Percentiles rank a stretch among this genome's conserved stretches.
These are phyloP conservation scores for Phallusia fumigata DNA, from an alignment of 23 tunicate species.

Conservation along the genomic window DNA sequence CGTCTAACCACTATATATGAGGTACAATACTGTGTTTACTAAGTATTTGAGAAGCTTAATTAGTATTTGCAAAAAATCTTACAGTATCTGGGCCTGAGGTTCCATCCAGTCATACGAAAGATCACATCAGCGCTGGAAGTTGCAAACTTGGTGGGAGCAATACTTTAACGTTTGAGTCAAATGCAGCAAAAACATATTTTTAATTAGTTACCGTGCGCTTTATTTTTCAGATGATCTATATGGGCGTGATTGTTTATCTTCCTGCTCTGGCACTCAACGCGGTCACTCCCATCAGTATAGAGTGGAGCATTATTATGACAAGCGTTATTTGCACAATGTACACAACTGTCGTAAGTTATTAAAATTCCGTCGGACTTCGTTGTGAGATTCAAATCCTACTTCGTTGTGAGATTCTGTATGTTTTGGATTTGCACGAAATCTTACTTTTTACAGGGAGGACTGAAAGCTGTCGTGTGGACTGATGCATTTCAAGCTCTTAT, in stretches of 20 bases:
- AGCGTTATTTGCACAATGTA: constrained; percentile 66
- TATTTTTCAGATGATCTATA: constrained; percentile 26
- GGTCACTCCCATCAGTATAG: constrained; percentile 49
- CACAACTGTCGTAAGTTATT: constrained; percentile 40
- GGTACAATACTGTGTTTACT: constrained; percentile 11
- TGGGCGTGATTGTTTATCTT: constrained; percentile 56
- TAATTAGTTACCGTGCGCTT: too few relatives aligned
- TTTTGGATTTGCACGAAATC: not conserved
- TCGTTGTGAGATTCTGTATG: not conserved
- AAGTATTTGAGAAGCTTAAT: not conserved
- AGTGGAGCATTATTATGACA: constrained; percentile 51
- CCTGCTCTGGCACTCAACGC: constrained; percentile 70
- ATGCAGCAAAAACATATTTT: too few relatives aligned
- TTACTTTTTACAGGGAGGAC: constrained; percentile 32
- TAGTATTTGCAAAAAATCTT: too few relatives aligned
- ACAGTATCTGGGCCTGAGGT: constrained; percentile 65
- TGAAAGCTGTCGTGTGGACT: constrained; percentile 55
- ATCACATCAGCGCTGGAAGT: constrained; percentile 47
- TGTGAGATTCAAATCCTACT: not conserved
- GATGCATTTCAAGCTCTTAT: constrained; percentile 34
- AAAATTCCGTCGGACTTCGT: not conserved
- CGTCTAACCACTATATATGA: constrained; percentile 44
- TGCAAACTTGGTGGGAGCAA: constrained; percentile 33
- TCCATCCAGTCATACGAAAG: constrained; percentile 37
- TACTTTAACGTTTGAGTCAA: too few relatives aligned